A percentile compares a stretch with the other conserved stretches of the same genome.
Evolutionary conservation across 2,113 vertebrate genomes (phyloP).

Genomic region (Terrapene triunguis): DNA sequence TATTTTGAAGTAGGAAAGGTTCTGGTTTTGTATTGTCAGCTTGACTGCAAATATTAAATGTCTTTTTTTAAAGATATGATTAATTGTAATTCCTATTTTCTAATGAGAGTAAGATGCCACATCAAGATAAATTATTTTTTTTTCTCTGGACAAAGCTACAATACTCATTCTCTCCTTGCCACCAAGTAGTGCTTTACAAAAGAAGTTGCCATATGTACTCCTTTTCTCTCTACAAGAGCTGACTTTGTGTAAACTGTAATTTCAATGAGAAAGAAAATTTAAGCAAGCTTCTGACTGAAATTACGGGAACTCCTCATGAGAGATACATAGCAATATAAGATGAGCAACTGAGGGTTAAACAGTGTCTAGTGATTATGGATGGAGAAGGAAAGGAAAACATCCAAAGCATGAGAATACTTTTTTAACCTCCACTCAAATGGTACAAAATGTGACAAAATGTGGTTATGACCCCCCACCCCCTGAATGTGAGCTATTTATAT

Average conservation of each 20-base stretch:
- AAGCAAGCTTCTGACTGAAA: neutral
- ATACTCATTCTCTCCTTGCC: rapidly evolving
- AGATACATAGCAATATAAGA: neutral
- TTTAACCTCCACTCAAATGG: conserved; percentile 62
- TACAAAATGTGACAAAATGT: conserved; percentile 60
- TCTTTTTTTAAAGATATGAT: neutral
- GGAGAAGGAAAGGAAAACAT: conserved; percentile 59
- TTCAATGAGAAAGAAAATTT: neutral
- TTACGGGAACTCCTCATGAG: neutral
- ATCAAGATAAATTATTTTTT: neutral
- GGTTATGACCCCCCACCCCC: neutral
- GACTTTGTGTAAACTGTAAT: neutral
- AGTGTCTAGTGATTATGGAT: conserved; percentile 17
- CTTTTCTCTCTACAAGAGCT: neutral
- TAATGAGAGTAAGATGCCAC: neutral
- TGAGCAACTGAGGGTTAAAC: conserved; percentile 43
- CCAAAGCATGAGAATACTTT: conserved; percentile 64
- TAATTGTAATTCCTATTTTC: neutral
- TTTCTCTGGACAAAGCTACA: neutral
- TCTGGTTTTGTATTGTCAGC: neutral
- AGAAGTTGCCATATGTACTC: neutral
- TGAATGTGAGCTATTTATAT: neutral
- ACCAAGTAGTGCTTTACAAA: neutral
- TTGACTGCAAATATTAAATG: neutral
- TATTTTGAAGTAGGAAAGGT: neutral